These are phyloP conservation scores for Bursaphelenchus mucronatus DNA, from an alignment of 1,140 invertebrate genomes.

Conservation along the genomic window DNA sequence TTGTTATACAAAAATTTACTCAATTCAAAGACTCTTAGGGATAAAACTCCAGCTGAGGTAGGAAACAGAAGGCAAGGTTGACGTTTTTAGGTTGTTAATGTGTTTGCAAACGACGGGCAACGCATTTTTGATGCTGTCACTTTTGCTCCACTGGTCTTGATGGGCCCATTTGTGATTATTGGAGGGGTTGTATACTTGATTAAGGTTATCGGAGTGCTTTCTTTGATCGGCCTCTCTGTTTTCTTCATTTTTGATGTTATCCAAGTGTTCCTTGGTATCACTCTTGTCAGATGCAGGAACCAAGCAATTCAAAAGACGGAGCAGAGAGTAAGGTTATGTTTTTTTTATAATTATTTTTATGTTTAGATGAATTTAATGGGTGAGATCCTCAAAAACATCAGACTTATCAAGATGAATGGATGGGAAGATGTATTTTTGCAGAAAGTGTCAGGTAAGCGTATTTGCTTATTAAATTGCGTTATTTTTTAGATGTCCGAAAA, in stretches of 20 bases:
- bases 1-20: slow-evolving; percentile 70
- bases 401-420: slow-evolving; percentile 81
- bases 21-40: slow-evolving; percentile 65
- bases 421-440: slow-evolving; percentile 77
- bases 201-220: slow-evolving; percentile 67
- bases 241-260: slow-evolving; percentile 69
- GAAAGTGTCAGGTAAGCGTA: slow-evolving; percentile 22
- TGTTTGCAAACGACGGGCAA: slow-evolving; percentile 70
- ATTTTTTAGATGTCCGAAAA: slow-evolving; percentile 64
- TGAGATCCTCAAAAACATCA: slow-evolving; percentile 67
- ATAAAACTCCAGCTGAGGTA: slow-evolving; percentile 68
- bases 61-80: slow-evolving; percentile 24
- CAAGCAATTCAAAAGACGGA: slow-evolving; percentile 62
- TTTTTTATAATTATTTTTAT: slow-evolving; percentile 15
- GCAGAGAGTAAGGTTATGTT: slow-evolving; percentile 49
- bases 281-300: slow-evolving; percentile 61
- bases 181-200: slow-evolving; percentile 67
- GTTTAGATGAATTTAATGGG: slow-evolving; percentile 64
- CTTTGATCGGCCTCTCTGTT: slow-evolving; percentile 67
- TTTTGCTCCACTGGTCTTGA: slow-evolving; percentile 68
- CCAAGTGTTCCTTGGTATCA: slow-evolving; percentile 67
- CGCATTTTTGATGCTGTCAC: slow-evolving; percentile 69
- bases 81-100: slow-evolving; percentile 68
- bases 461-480: slow-evolving; percentile 5
- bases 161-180: slow-evolving; percentile 68